A percentile compares a stretch with the other conserved stretches of the same genome.
Conservation (phyloP, 2,888 invertebrate genomes). For the Cyclophora punctaria region DNA sequence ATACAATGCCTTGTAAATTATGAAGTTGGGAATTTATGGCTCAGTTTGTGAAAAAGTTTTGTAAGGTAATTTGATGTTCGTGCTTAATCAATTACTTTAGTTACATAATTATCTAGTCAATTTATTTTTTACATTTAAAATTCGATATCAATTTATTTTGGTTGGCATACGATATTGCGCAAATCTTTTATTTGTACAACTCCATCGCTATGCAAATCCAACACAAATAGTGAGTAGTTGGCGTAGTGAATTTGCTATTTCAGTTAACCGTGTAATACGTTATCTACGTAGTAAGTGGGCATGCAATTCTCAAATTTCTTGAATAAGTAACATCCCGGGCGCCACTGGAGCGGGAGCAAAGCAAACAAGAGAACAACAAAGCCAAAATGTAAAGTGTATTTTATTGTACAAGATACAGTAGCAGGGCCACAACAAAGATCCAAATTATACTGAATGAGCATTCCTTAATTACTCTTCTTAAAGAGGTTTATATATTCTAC, state of each 20-base stretch:
- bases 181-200: too few species aligned
- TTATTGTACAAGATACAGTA: slow-evolving; percentile 46
- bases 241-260: slow-evolving; percentile 1
- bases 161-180: too few species aligned
- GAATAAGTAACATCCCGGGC: slow-evolving; percentile 32
- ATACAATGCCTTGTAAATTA: too few species aligned
- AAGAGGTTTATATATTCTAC: too few species aligned
- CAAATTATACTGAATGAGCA: slow-evolving; percentile 14
- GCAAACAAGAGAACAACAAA: slow-evolving; percentile 46
- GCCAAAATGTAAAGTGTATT: slow-evolving; percentile 53
- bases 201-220: background rate
- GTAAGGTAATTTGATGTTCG: too few species aligned
- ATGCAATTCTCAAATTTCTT: slow-evolving; percentile 33
- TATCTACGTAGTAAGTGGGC: slow-evolving; percentile 21
- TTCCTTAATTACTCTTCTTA: background rate
- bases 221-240: slow-evolving; percentile 4
- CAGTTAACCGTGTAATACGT: slow-evolving; percentile 8
- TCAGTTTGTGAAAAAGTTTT: too few species aligned
- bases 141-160: too few species aligned
- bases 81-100: too few species aligned
- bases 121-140: too few species aligned
- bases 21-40: too few species aligned
- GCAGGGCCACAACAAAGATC: slow-evolving; percentile 10
- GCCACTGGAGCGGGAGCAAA: slow-evolving; percentile 24
- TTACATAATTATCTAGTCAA: too few species aligned